Evolutionary conservation across 2,888 invertebrate genomes (phyloP).

Genomic region (Crocallis elinguaria): DNA sequence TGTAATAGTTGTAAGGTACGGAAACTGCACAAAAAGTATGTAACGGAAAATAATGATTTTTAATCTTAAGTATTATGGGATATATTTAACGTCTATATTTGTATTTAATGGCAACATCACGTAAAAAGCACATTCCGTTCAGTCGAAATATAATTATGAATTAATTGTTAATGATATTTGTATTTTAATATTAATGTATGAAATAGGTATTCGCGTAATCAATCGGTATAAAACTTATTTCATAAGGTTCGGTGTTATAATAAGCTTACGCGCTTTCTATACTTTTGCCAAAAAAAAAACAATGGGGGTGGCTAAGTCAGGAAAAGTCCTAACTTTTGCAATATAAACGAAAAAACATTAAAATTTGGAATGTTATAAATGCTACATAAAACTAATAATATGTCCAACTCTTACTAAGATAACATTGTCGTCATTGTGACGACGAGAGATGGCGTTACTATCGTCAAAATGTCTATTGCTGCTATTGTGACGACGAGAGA

Average conservation of each 20-base stretch:
- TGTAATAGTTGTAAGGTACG: conserved; percentile 62
- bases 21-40: conserved; percentile 71
- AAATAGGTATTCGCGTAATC: conserved; percentile 57
- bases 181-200: conserved; percentile 54
- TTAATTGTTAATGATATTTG: conserved; percentile 57
- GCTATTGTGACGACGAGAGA: too few relatives aligned
- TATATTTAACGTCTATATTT: conserved; percentile 60
- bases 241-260: conserved; percentile 43
- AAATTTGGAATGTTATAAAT: too few relatives aligned
- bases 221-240: conserved; percentile 21
- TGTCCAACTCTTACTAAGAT: too few relatives aligned
- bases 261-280: conserved; percentile 42
- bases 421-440: too few relatives aligned
- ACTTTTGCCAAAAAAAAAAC: conserved; percentile 30
- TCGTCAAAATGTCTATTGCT: too few relatives aligned
- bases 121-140: conserved; percentile 81
- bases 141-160: conserved; percentile 57
- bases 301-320: background rate
- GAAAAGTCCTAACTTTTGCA: too few relatives aligned
- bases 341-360: too few relatives aligned
- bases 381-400: too few relatives aligned
- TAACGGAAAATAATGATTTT: conserved; percentile 57
- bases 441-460: too few relatives aligned
- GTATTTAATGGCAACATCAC: conserved; percentile 66
- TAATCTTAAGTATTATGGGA: conserved; percentile 64